Evolutionary conservation across 1,140 invertebrate species (phyloP), one percentile per base, ranked within the genome.

Genomic region (Lepidurus arcticus): DNA sequence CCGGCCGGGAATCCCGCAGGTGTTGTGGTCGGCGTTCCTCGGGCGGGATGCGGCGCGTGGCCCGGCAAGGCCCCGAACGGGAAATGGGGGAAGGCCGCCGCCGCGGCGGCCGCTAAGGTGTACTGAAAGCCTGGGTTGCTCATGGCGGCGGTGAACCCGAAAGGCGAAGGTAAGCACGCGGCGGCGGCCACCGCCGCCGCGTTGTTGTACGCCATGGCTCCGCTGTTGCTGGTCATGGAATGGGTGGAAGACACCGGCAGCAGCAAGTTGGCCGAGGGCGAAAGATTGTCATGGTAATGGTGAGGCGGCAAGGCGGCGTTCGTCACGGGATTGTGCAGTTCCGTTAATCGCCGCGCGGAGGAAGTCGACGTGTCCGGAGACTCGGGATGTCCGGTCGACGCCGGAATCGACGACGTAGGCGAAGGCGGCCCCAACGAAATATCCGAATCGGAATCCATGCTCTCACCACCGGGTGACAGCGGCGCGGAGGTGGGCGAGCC

Each of bases 401-500:
- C 74, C 42, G 74, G 74, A 42, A 42, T 75, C 16, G 74, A 75
- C n/a, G 74, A 24, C 42, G 74, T n/a, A 75, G 42, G 78, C 11
- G 78, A 78, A 8, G 78, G 78, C 42, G 78, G 78, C n/a, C 78
- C 78, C 16, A 78, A 42, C 9, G 78, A 78, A 44, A 78, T 78
- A 47, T 44, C 44, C 73, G 78, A 78, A 34, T 78, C 73, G 65
- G 65, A 73, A 11, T 73, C 74, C 42, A 78, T 73, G 42, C 65
- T 73, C 42, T 76, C 78, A 24, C 73, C 78, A n/a, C 78, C 78
- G 78, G 78, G 78, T 26, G 73, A 75, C 11, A 78, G 44, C 10
- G 78, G 78, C 10, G 73, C 78, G 42, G 78, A 78, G 21, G 65
- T 73, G 16, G 65, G 44, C 24, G 78, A 73, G 44, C 73, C 78